Conservation (phyloP, 2,113 vertebrate species). For the Silurus meridionalis region DNA sequence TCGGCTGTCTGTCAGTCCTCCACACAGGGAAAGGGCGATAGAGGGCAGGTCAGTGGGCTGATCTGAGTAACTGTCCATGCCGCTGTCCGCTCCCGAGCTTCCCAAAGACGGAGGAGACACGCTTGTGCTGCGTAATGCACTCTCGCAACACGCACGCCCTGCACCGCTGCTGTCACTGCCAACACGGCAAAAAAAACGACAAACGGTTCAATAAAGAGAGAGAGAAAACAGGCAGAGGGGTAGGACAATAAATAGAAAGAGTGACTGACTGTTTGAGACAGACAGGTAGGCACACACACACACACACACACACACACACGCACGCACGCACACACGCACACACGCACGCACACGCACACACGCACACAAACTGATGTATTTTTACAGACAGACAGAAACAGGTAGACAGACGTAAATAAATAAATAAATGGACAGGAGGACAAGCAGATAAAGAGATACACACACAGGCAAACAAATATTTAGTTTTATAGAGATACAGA, state of each 20-base stretch:
- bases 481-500: no score
- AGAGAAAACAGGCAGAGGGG: not conserved
- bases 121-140: slow-evolving; percentile 63
- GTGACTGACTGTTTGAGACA: no score
- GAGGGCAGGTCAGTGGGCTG: slow-evolving; percentile 83
- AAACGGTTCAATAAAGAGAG: not conserved
- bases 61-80: slow-evolving; percentile 85
- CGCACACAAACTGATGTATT: no score
- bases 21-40: slow-evolving; percentile 92
- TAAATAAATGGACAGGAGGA: no score
- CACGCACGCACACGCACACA: no score
- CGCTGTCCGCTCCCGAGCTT: slow-evolving; percentile 89
- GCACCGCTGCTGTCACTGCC: slow-evolving; percentile 54
- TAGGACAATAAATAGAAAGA: not conserved
- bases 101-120: slow-evolving; percentile 86
- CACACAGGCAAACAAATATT: no score
- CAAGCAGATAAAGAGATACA: no score
- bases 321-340: no score
- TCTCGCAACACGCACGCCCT: slow-evolving; percentile 65
- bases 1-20: slow-evolving; percentile 87
- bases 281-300: no score
- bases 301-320: no score
- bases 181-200: not conserved
- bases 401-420: no score
- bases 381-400: no score